Evolutionary conservation across 92 coral and sea anemone genomes (phyloP).

Genomic region (Chrysogorgia sp.): DNA sequence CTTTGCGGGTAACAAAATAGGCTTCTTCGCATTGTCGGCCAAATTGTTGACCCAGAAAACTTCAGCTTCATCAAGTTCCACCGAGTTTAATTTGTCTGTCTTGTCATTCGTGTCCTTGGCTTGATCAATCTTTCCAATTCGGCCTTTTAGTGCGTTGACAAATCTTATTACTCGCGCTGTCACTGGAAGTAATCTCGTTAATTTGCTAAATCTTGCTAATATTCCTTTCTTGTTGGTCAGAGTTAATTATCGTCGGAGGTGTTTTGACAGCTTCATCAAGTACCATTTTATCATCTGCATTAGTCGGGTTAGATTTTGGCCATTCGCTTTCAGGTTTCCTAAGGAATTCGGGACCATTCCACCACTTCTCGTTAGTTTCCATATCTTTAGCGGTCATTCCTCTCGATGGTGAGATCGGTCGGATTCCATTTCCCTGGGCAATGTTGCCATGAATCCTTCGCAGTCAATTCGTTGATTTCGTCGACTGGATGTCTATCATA

Average conservation of each 20-base stretch:
- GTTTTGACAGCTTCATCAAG: slow-evolving; percentile 46
- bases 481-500: slow-evolving; percentile 10
- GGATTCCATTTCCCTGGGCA: slow-evolving; percentile 59
- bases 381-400: slow-evolving; percentile 56
- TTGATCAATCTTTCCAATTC: not conserved
- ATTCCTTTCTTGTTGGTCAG: slow-evolving; percentile 28
- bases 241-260: slow-evolving; percentile 3
- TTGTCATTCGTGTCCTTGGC: not conserved
- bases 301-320: not conserved
- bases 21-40: too few species aligned
- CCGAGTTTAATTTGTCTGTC: slow-evolving; percentile 11
- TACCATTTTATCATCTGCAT: slow-evolving; percentile 33
- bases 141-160: slow-evolving; percentile 37
- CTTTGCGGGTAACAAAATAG: too few species aligned
- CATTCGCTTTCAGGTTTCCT: slow-evolving; percentile 10
- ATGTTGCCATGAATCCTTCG: slow-evolving; percentile 31
- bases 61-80: slow-evolving; percentile 49
- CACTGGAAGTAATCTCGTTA: slow-evolving; percentile 53
- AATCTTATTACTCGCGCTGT: slow-evolving; percentile 60
- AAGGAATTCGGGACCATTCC: slow-evolving; percentile 51
- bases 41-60: slow-evolving; percentile 47
- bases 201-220: slow-evolving; percentile 41
- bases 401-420: slow-evolving; percentile 58
- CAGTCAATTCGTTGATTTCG: not conserved
- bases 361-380: slow-evolving; percentile 33